Base-by-base conservation (phyloP, 2,888 invertebrate species). In the Agrypnus murinus region DNA sequence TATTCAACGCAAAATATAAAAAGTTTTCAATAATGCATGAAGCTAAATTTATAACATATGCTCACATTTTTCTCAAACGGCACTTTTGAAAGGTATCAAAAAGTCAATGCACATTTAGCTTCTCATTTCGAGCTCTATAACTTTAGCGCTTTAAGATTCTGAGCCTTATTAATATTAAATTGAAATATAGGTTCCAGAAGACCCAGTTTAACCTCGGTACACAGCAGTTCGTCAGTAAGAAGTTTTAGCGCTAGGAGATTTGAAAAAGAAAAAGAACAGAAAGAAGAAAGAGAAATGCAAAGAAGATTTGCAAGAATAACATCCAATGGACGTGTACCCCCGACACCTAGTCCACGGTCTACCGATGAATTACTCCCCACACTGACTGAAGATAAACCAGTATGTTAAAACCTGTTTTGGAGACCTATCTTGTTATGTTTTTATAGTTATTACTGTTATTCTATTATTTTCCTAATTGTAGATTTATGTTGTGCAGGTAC, bases 131-230 rank as follows among this genome's bases (percentile, higher is more conserved):
- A 25, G n/a, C n/a, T n/a, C n/a, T n/a, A n/a, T n/a, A n/a, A n/a
- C n/a, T n/a, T n/a, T n/a, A n/a, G n/a, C n/a, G n/a, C n/a, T n/a
- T n/a, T n/a, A n/a, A 3, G 25, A 3, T 25, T 25, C 25, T 25
- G 25, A 25, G 25, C 25, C 5, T 25, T 25, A 25, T 3, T 25
- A 25, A 25, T 5, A 38, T 2, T 4, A 38, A 38, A 38, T 38
- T 4, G 12, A 14, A 46, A 38, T 63, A 15, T 70, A 95, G 95
- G 94, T 90, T 94, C 94, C 83, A 90, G 95, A 89, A 91, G 95
- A 88, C 94, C 95, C 87, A 94, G 95, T 89, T 87, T 95, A 88
- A 93, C 92, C 77, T 95, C 95, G 75, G 89, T 95, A 80, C 95
- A 95, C 84, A 95, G 95, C 88, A 91, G 92, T 78, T 94, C 93